Evolutionary conservation across 1,140 invertebrate genomes (phyloP).

Genomic region (Anadara kagoshimensis): DNA sequence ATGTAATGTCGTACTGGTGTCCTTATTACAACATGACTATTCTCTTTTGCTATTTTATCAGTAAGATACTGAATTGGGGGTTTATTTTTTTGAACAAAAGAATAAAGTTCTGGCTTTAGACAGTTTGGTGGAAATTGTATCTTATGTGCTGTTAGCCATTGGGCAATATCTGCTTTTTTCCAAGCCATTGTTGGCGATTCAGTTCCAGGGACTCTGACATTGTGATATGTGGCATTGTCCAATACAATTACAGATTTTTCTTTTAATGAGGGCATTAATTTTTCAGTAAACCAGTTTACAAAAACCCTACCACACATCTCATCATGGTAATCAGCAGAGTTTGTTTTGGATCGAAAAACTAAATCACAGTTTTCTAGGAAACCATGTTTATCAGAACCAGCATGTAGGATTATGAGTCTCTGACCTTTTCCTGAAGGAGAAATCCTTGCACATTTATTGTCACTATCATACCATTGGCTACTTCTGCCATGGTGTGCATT

Average conservation of each 20-base stretch:
- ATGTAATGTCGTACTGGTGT: too few relatives aligned
- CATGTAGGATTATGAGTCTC: conserved; percentile 15
- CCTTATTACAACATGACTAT: too few relatives aligned
- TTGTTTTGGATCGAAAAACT: conserved; percentile 13
- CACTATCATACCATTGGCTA: background rate
- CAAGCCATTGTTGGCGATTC: too few relatives aligned
- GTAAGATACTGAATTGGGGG: too few relatives aligned
- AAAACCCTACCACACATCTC: background rate
- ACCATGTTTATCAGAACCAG: background rate
- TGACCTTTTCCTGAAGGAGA: background rate
- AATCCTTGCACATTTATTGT: background rate
- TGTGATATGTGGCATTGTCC: conserved; percentile 21
- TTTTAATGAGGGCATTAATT: conserved; percentile 1
- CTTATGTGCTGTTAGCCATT: too few relatives aligned
- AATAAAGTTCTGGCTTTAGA: too few relatives aligned
- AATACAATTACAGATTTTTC: conserved; percentile 9
- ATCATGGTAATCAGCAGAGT: conserved; percentile 9
- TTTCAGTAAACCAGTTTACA: conserved; percentile 11
- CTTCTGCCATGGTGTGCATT: too few relatives aligned
- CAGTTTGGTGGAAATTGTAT: too few relatives aligned
- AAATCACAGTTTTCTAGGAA: background rate
- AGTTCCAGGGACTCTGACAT: conserved; percentile 5
- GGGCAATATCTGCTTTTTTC: too few relatives aligned
- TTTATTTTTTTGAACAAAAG: too few relatives aligned
- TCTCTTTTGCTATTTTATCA: too few relatives aligned